Evolutionary conservation across 2,113 vertebrate species (phyloP).

Genomic region (Myanophis thanlyinensis): DNA sequence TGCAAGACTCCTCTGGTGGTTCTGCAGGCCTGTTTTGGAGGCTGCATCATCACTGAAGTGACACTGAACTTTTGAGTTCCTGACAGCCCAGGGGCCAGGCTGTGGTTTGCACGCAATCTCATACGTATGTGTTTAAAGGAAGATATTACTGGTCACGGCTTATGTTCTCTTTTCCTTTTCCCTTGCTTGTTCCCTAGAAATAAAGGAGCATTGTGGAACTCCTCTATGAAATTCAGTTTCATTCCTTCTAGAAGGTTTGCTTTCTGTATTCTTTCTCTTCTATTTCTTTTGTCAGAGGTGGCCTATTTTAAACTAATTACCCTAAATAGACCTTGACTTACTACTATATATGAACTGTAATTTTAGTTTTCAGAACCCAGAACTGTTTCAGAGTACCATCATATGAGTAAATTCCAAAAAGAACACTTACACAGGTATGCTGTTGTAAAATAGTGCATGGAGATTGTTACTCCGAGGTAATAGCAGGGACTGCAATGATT

Average conservation of each 20-base stretch:
- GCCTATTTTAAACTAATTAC: not conserved
- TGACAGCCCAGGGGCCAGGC: conserved; percentile 4
- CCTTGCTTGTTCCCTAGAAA: not conserved
- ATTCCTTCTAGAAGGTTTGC: not conserved
- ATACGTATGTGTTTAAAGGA: fast-evolving
- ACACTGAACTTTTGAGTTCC: conserved; percentile 39
- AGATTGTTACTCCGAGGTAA: not conserved
- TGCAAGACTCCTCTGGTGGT: not conserved
- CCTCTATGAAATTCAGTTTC: fast-evolving
- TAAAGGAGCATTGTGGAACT: fast-evolving
- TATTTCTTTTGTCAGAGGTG: not conserved
- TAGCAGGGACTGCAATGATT: too few species aligned
- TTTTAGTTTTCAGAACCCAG: not conserved
- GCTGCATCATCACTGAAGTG: conserved; percentile 40
- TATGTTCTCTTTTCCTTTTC: not conserved
- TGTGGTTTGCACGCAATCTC: conserved; percentile 9
- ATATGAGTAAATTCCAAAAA: not conserved
- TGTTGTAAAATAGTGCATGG: not conserved
- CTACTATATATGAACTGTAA: not conserved
- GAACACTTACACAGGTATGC: not conserved
- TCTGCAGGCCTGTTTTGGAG: conserved; percentile 26
- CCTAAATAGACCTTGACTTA: not conserved
- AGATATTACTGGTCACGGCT: not conserved
- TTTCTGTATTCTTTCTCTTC: not conserved
- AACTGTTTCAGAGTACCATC: not conserved